A percentile compares a stretch with the other conserved stretches of the same genome.
phyloP scores from a whole-genome alignment of 1,140 invertebrate genomes.

The Acyrthosiphon pisum region DNA sequence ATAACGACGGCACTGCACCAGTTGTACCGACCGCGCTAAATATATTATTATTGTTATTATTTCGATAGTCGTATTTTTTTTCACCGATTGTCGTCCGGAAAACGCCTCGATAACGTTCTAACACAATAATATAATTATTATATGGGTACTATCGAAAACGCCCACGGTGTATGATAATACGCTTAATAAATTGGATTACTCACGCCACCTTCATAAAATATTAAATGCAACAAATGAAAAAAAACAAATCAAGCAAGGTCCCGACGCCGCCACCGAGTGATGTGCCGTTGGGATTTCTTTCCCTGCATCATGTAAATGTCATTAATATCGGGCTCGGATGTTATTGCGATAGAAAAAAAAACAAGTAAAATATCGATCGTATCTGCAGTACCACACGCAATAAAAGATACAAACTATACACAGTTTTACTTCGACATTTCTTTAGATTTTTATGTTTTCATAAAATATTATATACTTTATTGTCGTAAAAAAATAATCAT shows the following conservation, averaged over 20 bases:
- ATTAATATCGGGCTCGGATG: neutral
- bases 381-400: neutral
- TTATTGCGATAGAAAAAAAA: neutral
- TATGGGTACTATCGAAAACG: neutral
- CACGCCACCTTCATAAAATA: neutral
- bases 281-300: neutral
- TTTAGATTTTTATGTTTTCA: neutral
- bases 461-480: neutral
- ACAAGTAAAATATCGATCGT: neutral
- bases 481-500: neutral
- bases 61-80: neutral
- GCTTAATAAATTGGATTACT: neutral
- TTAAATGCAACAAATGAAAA: conserved; percentile 16
- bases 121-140: conserved; percentile 1
- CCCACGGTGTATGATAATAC: neutral
- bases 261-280: neutral
- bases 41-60: neutral
- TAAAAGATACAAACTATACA: neutral
- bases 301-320: neutral
- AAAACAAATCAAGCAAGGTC: neutral
- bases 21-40: neutral
- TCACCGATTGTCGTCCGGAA: neutral
- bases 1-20: neutral
- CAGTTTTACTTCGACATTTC: neutral
- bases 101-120: neutral